Conservation (phyloP, 1,140 invertebrate species). For the Listronotus oregonensis region DNA sequence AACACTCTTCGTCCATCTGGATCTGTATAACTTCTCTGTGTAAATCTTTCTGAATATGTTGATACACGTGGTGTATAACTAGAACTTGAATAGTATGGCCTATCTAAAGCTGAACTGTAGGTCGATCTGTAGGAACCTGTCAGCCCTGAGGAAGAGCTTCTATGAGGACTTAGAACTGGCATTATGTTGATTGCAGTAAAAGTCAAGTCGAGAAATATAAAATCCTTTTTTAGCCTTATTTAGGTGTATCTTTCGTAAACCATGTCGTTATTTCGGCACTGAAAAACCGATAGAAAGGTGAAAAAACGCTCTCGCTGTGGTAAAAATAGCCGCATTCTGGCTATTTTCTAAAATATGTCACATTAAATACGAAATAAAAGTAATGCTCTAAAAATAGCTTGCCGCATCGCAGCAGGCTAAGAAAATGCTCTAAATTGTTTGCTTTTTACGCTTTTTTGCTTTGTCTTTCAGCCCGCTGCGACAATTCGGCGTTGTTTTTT, state of each 20-base stretch:
- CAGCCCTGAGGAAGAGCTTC: constrained; percentile 52
- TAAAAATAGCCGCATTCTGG: constrained; percentile 38
- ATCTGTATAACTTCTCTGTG: constrained; percentile 57
- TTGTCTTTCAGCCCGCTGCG: constrained; percentile 2
- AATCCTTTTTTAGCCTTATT: constrained; percentile 18
- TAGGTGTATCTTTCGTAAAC: constrained; percentile 28
- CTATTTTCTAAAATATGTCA: constrained; percentile 40
- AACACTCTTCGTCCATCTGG: constrained; percentile 51
- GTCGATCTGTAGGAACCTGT: constrained; percentile 61
- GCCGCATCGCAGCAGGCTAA: constrained; percentile 16
- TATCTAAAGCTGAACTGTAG: constrained; percentile 58
- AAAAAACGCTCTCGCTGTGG: constrained; percentile 34
- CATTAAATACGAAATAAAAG: constrained; percentile 38
- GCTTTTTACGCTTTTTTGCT: constrained; percentile 16
- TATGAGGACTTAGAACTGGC: constrained; percentile 64
- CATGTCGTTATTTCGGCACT: constrained; percentile 33
- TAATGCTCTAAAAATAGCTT: constrained; percentile 34
- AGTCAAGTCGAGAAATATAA: background rate
- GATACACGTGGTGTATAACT: constrained; percentile 57
- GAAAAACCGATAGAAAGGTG: constrained; percentile 32
- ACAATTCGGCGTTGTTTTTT: constrained; percentile 3
- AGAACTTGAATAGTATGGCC: constrained; percentile 59
- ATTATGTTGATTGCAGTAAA: constrained; percentile 46
- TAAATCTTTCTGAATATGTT: constrained; percentile 58
- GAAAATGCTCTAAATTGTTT: constrained; percentile 25